Evolutionary conservation across 1,140 invertebrate genomes (phyloP).

Genomic region (Tetragonula clypearis): DNA sequence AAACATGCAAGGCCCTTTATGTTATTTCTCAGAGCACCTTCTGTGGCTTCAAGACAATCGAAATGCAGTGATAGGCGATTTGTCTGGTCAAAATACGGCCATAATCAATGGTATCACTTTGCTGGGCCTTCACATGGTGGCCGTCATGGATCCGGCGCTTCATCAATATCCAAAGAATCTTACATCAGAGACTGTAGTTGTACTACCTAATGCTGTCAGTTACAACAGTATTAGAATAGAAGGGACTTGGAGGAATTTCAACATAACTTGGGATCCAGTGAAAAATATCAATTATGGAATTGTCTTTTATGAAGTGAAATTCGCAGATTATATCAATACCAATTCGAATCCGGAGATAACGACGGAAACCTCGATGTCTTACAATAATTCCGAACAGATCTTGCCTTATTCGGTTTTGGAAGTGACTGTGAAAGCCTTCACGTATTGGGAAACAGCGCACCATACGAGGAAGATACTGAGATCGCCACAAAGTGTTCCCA

Average conservation of each 20-base stretch:
- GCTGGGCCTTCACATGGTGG: conserved; percentile 86
- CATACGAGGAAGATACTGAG: conserved; percentile 83
- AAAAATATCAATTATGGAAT: conserved; percentile 89
- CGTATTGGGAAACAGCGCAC: conserved; percentile 90
- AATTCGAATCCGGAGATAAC: conserved; percentile 76
- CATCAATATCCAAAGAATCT: conserved; percentile 83
- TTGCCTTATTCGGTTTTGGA: conserved; percentile 86
- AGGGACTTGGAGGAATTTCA: conserved; percentile 89
- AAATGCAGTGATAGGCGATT: conserved; percentile 90
- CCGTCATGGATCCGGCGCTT: conserved; percentile 87
- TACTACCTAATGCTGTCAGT: conserved; percentile 87
- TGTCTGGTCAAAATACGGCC: conserved; percentile 89
- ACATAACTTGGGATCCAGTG: conserved; percentile 90
- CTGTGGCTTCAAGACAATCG: conserved; percentile 91
- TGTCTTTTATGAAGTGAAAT: conserved; percentile 92
- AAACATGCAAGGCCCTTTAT: conserved; percentile 85
- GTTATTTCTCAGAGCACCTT: conserved; percentile 90
- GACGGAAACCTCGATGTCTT: conserved; percentile 75
- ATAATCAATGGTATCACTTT: conserved; percentile 85
- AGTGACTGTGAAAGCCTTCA: conserved; percentile 89
- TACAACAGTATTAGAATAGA: conserved; percentile 84
- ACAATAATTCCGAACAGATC: conserved; percentile 81
- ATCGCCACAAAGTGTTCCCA: conserved; percentile 88
- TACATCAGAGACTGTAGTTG: conserved; percentile 82
- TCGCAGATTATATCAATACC: conserved; percentile 81